Evolutionary conservation across 2,113 vertebrate species (phyloP), one percentile per base, ranked within the genome.

Genomic region (Varanus salvator): DNA sequence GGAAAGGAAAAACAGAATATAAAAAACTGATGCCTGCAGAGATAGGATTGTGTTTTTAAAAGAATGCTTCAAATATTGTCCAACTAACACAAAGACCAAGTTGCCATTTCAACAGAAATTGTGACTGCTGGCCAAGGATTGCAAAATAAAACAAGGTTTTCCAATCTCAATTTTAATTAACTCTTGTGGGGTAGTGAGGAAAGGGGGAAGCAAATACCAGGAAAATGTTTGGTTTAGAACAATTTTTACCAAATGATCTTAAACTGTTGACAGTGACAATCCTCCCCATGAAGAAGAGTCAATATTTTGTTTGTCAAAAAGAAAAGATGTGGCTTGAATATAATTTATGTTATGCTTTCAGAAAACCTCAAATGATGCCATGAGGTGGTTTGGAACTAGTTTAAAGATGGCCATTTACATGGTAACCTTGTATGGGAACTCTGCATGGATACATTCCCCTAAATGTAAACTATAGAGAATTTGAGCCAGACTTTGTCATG

Each of bases 71-170:
- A 74, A 57, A 81, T 12, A 75, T 50, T 82, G 54, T 75, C 77
- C 15, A 50, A 72, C 68, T 74, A 81, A 82, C 9, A 25, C 38
- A 86, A 74, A 81, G 71, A 69, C 68, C 77, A 90, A 82, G 29
- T 66, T 66, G 34, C 82, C 29, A 81, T 90, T 90, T 80, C 89
- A 80, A 86, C 68, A 87, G 34, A 86, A 86, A 86, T 74, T 19
- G 60, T 64, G 68, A 74, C 25, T 19, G 31, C 2, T 60, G 76
- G 89, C 84, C 77, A 90, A 90, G 69, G 60, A 74, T 52, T 87
- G 78, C 77, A 87, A 90, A 90, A 82, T 81, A 48, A 74, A 74
- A 86, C 25, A 80, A 15, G 44, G 21, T 77, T 68, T 76, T 76
- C 85, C 81, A 82, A 88, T 72, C 17, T 50, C 9, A 48, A 44